A percentile compares a stretch with the other conserved stretches of the same genome.
Evolutionary conservation across 92 coral and sea anemone species (phyloP).

Genomic region (Ricordea florida): DNA sequence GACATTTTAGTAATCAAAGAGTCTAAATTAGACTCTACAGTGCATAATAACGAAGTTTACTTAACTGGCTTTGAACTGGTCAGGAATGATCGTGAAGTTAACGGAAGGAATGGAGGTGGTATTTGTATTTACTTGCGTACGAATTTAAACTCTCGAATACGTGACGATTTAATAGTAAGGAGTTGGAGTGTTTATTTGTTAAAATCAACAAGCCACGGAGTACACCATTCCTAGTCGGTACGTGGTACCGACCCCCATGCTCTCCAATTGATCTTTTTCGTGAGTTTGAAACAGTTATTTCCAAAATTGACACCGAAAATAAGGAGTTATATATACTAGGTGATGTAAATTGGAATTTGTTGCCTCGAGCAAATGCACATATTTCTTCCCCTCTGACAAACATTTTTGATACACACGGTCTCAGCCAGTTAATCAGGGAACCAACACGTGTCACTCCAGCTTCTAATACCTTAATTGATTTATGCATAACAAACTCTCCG

Average conservation of each 20-base stretch:
- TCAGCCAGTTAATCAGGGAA: constrained; percentile 57
- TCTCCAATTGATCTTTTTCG: constrained; percentile 7
- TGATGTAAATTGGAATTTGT: constrained; percentile 35
- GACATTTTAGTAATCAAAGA: constrained; percentile 10
- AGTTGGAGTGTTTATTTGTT: neutral
- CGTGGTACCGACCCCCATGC: constrained; percentile 21
- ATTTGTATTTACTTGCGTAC: too few relatives aligned
- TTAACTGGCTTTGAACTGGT: neutral
- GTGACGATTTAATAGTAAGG: neutral
- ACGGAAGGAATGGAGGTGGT: constrained; percentile 28
- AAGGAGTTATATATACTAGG: constrained; percentile 22
- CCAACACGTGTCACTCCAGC: constrained; percentile 66
- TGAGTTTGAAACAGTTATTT: neutral
- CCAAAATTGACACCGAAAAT: constrained; percentile 20
- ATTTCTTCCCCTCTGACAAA: constrained; percentile 18
- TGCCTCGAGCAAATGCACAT: constrained; percentile 8
- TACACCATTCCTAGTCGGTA: constrained; percentile 5
- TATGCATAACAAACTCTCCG: constrained; percentile 61
- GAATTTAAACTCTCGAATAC: too few relatives aligned
- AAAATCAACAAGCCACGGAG: neutral
- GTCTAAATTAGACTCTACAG: constrained; percentile 18
- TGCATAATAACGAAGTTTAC: constrained; percentile 3
- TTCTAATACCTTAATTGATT: constrained; percentile 52
- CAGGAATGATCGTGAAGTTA: neutral
- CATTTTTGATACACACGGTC: constrained; percentile 54